Evolutionary conservation across 2,888 invertebrate genomes (phyloP).

Genomic region (Cryptus armator): DNA sequence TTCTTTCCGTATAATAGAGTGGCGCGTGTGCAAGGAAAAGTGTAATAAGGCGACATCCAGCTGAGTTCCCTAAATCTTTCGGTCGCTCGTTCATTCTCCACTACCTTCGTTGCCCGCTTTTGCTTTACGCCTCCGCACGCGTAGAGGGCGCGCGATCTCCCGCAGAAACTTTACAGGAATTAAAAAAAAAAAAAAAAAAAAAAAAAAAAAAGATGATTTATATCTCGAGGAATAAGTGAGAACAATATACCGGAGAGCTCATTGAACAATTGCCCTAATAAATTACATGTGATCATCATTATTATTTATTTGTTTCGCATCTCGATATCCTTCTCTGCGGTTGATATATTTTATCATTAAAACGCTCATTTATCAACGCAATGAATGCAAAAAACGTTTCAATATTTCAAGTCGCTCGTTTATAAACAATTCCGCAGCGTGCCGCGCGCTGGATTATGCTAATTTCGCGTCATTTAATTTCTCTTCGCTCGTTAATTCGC

Average conservation of each 20-base stretch:
- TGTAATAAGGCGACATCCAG: conserved; percentile 48
- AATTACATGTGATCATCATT: conserved; percentile 26
- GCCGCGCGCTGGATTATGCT: conserved; percentile 47
- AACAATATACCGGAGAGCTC: neutral
- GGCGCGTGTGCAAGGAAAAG: conserved; percentile 12
- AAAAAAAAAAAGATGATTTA: conserved; percentile 32
- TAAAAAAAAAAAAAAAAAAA: conserved; percentile 24
- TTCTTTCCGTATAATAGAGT: neutral
- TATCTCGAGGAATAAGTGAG: neutral
- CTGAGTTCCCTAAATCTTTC: conserved; percentile 56
- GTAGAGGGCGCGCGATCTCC: neutral
- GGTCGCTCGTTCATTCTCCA: conserved; percentile 12
- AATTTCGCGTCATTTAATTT: conserved; percentile 58
- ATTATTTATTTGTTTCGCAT: neutral
- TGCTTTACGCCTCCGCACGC: neutral
- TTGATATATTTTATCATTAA: neutral
- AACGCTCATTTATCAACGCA: neutral
- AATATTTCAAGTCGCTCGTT: neutral
- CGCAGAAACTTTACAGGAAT: neutral
- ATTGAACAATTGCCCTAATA: conserved; percentile 23
- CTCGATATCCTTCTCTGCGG: neutral
- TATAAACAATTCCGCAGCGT: conserved; percentile 22
- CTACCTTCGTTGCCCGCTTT: neutral
- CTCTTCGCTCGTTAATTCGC: conserved; percentile 51
- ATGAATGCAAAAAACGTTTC: neutral